phyloP scores from a whole-genome alignment of 2,888 invertebrate species.

The Ophioninae sp. region DNA sequence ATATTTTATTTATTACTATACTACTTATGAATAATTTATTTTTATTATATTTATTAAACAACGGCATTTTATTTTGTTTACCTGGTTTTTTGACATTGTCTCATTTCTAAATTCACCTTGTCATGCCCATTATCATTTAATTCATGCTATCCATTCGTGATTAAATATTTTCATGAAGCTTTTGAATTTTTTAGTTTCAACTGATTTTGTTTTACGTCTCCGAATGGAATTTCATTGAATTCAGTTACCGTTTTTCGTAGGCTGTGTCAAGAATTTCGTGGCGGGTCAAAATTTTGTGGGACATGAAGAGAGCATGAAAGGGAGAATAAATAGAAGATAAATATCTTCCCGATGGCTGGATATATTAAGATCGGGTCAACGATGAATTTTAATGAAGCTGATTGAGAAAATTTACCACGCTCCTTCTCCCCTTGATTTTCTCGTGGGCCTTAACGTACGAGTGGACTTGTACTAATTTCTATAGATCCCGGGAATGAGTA shows the following conservation, averaged over 20 bases:
- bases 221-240: conserved; percentile 33
- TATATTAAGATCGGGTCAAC: conserved; percentile 46
- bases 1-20: too few species aligned
- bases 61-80: neutral
- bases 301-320: conserved; percentile 6
- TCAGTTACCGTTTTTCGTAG: conserved; percentile 27
- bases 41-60: too few species aligned
- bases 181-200: conserved; percentile 32
- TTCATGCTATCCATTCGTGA: neutral
- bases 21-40: too few species aligned
- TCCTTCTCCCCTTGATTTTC: conserved; percentile 13
- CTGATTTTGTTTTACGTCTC: neutral
- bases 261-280: neutral
- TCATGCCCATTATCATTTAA: neutral
- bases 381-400: conserved; percentile 53
- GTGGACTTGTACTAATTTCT: conserved; percentile 55
- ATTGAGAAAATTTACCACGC: conserved; percentile 42
- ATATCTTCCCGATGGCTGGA: conserved; percentile 29
- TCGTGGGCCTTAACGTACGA: conserved; percentile 22
- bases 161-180: conserved; percentile 11
- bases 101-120: neutral
- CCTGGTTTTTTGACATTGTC: neutral
- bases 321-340: conserved; percentile 25
- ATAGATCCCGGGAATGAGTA: conserved; percentile 37
- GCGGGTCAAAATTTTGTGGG: conserved; percentile 5